These are phyloP conservation scores for Sialia sialis DNA, from an alignment of 2,113 vertebrate species.

Conservation along the genomic window DNA sequence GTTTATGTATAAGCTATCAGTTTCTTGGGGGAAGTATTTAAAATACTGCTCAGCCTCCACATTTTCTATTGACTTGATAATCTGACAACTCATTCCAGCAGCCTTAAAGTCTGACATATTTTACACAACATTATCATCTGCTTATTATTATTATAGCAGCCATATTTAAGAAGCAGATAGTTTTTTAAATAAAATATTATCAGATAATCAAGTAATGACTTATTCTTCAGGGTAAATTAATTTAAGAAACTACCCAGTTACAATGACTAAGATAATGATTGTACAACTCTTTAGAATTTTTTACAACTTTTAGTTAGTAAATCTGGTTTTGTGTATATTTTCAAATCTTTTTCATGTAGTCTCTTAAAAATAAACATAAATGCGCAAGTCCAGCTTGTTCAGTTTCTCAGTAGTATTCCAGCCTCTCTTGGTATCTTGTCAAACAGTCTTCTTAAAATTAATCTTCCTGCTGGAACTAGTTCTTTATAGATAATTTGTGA, in stretches of 20 bases:
- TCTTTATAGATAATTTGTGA: constrained; percentile 51
- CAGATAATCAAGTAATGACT: constrained; percentile 83
- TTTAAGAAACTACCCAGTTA: constrained; percentile 80
- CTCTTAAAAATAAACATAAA: constrained; percentile 82
- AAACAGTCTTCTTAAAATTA: constrained; percentile 73
- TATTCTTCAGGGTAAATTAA: constrained; percentile 81
- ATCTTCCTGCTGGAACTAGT: constrained; percentile 81
- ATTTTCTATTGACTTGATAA: constrained; percentile 70
- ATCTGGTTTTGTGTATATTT: constrained; percentile 79
- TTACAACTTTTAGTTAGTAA: constrained; percentile 84
- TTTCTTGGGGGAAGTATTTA: constrained; percentile 65
- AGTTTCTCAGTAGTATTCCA: constrained; percentile 87
- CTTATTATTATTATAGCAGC: constrained; percentile 84
- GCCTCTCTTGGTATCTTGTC: constrained; percentile 72
- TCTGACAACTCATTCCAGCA: constrained; percentile 79
- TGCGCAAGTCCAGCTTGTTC: constrained; percentile 96
- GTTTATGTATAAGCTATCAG: constrained; percentile 52
- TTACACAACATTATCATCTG: constrained; percentile 79
- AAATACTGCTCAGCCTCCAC: constrained; percentile 72
- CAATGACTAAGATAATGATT: constrained; percentile 80
- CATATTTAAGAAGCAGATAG: constrained; percentile 81
- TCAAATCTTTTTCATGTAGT: constrained; percentile 76
- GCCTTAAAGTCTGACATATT: constrained; percentile 77
- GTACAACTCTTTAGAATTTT: constrained; percentile 82
- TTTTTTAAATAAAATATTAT: constrained; percentile 81